Base-by-base conservation (phyloP, 2,888 invertebrate genomes). In the Mythimna impura region DNA sequence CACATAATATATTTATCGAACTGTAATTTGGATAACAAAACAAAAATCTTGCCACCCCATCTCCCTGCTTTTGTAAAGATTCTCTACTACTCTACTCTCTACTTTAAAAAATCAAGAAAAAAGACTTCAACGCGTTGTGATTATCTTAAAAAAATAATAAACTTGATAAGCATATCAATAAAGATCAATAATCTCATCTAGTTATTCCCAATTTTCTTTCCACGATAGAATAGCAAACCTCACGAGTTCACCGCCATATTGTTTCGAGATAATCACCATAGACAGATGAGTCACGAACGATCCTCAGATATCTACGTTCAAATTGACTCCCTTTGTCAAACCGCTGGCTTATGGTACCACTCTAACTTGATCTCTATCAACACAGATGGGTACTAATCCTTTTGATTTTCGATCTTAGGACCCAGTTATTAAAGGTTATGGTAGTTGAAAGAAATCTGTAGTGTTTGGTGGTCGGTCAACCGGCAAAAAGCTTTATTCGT, bases 241-340 rank as follows among this genome's bases (percentile, higher is more conserved):
- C 86, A 86, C 87, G 87, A 87, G 75, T 74, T 66, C 57, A 73
- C 76, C 86, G 90, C 88, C 87, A 87, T 89, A 90, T 88, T 90
- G 88, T 90, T 89, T 89, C 87, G 84, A 94, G 93, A 94, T 94
- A 93, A 94, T 94, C 92, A 88, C 89, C 83, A 81, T 81, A 89
- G 92, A 91, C 89, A 90, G 93, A 93, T 93, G 94, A 94, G 91
- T 94, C 95, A 95, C 94, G 94, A 93, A 73, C 91, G 92, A 93
- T 93, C 88, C 87, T 83, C 83, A 91, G 95, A 94, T 93, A 77
- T 80, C 77, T 80, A 93, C 87, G 91, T 91, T 91, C 88, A 90
- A 93, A 93, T 93, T 88, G 91, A 89, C 89, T 92, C 90, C 92
- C 93, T 94, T 95, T 94, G 94, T 94, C 94, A 94, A 92, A 91